Base-by-base conservation (phyloP, 2,797 vertebrate species). In the Nyctalus aviator region DNA sequence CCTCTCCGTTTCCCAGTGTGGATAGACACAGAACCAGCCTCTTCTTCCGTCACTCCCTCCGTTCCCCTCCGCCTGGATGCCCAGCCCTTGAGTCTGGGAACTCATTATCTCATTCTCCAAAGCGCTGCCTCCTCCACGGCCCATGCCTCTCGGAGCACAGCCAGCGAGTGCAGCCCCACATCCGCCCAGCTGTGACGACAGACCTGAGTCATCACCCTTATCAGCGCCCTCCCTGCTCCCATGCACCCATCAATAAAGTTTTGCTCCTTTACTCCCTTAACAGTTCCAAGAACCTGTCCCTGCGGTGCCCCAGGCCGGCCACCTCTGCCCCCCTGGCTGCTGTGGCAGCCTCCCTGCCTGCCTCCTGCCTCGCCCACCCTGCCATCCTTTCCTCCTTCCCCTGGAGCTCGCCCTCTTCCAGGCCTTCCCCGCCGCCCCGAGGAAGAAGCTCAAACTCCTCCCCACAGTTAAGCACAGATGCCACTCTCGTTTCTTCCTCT, bases 161-260 rank as follows among this genome's bases (percentile, higher is more conserved):
- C 57, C 57, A 30, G 59, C 59, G 20, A 73, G 69, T 1, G 30
- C 15, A 23, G 44, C 2, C 27, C 37, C 8, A 0, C 14, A 15
- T 48, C 50, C 32, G 78, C 64, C 88, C 23, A 8, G 50, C 2
- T 88, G 77, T 37, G 75, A 44, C 4, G 15, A 55, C 76, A 82
- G 71, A 35, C 53, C 5, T 4, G 92, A 95, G 82, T 84, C 94
- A 94, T 82, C 94, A 92, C 11, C 23, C 69, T 78, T 44, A 66
- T 78, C 48, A 6, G 2, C 20, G 13, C 55, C 35, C 72, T 66
- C 64, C 57, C 50, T n/a, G 72, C 30, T 41, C 30, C 76, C 0
- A 3, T 18, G 18, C 21, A 15, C 50, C 37, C 12, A n/a, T 32
- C 59, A 25, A n/a, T 50, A 17, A 44, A 50, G 73, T 12, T 69